Evolutionary conservation across 2,797 vertebrate genomes (phyloP), one percentile per base, ranked within the genome.

Genomic region (Chloroceryle inda): DNA sequence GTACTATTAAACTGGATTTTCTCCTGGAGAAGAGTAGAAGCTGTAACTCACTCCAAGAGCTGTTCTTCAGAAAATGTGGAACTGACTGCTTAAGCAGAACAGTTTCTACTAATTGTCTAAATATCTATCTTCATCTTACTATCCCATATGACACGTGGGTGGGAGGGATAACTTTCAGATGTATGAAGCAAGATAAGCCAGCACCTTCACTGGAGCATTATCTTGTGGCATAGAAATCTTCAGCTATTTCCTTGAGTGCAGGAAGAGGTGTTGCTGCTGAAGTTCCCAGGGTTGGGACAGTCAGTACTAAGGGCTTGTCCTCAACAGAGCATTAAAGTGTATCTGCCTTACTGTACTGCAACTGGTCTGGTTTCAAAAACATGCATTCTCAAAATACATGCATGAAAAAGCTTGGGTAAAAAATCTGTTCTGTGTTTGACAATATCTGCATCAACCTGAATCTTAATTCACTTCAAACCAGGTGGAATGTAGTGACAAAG

Each of bases 401-500:
- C 37, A 78, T 14, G 10, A 58, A 37, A 77, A 87, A 64, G 6
- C 26, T 64, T 13, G 35, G 27, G 10, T 73, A 31, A 26, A 45
- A 23, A 14, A 37, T 72, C 16, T 76, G 3, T 44, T 73, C 22
- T 84, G 26, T 42, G 15, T 29, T 69, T 62, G 24, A 12, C 35
- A 24, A 12, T 50, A 7, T 76, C 7, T 0, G 0, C 74, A 80
- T 20, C 75, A 29, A 95, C 31, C 23, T 67, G 59, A 71, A 22
- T 87, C 50, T 50, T 88, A 52, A 68, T 95, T 94, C 52, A 31
- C 87, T 88, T 85, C 69, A 31, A 22, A 92, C 5, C 95, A 99
- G 99, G 98, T 99, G 94, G 98, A 98, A 62, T 98, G 99, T 47
- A 96, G 97, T 67, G 97, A 92, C 52, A 99, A 98, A 95, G 99